phyloP scores from a whole-genome alignment of 2,888 invertebrate species.

The Euclidia mi region DNA sequence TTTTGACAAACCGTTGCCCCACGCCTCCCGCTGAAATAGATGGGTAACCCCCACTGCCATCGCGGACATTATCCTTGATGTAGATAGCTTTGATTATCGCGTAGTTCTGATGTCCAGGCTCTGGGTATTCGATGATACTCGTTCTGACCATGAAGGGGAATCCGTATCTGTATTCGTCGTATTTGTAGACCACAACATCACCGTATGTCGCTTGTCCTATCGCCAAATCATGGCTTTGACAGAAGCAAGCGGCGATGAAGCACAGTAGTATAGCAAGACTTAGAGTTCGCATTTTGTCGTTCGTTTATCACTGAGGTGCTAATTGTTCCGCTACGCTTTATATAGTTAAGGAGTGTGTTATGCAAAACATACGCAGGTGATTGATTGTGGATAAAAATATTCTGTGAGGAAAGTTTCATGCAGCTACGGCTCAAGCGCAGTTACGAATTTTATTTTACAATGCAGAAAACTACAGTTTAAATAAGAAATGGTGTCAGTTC shows the following conservation, averaged over 20 bases:
- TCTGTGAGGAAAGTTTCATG: not conserved
- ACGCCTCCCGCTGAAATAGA: slow-evolving; percentile 79
- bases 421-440: too few relatives aligned
- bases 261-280: slow-evolving; percentile 65
- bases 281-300: slow-evolving; percentile 76
- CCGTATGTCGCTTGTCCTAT: slow-evolving; percentile 77
- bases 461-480: too few relatives aligned
- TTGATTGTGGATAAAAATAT: slow-evolving; percentile 8
- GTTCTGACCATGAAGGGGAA: slow-evolving; percentile 78
- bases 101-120: slow-evolving; percentile 74
- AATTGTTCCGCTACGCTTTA: slow-evolving; percentile 73
- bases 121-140: slow-evolving; percentile 76
- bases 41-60: slow-evolving; percentile 80
- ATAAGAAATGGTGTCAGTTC: too few relatives aligned
- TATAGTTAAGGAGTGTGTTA: slow-evolving; percentile 67
- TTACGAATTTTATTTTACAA: too few relatives aligned
- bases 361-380: slow-evolving; percentile 61
- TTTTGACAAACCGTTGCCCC: slow-evolving; percentile 79
- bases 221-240: slow-evolving; percentile 79
- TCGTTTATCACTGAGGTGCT: slow-evolving; percentile 78
- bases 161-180: slow-evolving; percentile 78
- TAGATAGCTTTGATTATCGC: slow-evolving; percentile 77
- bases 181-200: slow-evolving; percentile 75
- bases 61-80: slow-evolving; percentile 75
- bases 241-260: slow-evolving; percentile 60